phyloP scores from a whole-genome alignment of 2,888 invertebrate species.

The Amblyjoppa proteus region DNA sequence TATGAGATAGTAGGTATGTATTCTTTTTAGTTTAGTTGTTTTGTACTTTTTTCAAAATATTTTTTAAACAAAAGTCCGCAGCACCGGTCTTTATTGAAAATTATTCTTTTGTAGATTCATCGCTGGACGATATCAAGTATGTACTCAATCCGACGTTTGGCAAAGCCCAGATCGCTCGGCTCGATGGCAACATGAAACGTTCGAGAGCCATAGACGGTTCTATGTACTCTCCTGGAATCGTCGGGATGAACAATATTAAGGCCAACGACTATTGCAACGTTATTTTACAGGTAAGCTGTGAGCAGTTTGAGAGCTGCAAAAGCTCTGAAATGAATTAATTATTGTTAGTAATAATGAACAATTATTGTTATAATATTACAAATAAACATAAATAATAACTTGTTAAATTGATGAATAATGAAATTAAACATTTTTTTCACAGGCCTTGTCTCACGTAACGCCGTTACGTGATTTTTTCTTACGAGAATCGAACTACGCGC shows the following conservation, averaged over 20 bases:
- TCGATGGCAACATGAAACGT: constrained; percentile 94
- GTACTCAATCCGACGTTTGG: constrained; percentile 98
- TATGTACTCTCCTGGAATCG: constrained; percentile 98
- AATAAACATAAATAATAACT: background rate
- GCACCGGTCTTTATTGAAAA: background rate
- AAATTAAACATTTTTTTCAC: constrained; percentile 70
- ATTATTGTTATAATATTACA: no score
- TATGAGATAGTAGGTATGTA: constrained; percentile 98
- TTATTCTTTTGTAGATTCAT: constrained; percentile 90
- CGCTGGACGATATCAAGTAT: constrained; percentile 99
- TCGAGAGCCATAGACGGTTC: constrained; percentile 98
- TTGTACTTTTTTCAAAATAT: background rate
- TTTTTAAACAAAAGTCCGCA: background rate
- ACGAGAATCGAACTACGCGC: constrained; percentile 95
- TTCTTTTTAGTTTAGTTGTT: background rate
- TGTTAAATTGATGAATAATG: background rate
- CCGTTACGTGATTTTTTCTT: constrained; percentile 98
- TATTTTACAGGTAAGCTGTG: constrained; percentile 92
- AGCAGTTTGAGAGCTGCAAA: background rate
- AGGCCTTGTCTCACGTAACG: constrained; percentile 97
- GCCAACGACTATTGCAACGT: constrained; percentile 99
- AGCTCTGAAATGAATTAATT: no score
- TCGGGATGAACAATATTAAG: constrained; percentile 99
- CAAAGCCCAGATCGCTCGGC: constrained; percentile 91
- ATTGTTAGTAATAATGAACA: no score